These are phyloP conservation scores for Phalanger gymnotis DNA, from an alignment of 2,797 vertebrate genomes.

Conservation along the genomic window DNA sequence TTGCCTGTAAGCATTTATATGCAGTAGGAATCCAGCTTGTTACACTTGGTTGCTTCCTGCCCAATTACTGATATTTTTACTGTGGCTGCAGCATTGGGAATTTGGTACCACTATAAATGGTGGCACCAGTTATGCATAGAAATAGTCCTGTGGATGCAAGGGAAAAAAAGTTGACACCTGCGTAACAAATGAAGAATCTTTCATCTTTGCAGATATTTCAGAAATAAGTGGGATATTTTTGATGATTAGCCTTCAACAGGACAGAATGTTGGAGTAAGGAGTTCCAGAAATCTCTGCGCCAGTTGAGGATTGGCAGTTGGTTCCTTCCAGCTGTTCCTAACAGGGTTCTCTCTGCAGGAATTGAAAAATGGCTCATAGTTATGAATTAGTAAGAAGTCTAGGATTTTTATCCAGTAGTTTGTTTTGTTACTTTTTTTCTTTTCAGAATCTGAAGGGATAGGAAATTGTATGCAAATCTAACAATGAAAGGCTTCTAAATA, in stretches of 20 bases:
- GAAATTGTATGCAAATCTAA: neutral
- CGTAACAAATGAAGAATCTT: neutral
- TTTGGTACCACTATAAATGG: neutral
- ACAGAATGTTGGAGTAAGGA: constrained; percentile 13
- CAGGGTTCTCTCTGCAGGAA: constrained; percentile 49
- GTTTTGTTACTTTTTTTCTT: constrained; percentile 30
- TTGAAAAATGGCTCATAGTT: constrained; percentile 15
- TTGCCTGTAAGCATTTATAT: neutral
- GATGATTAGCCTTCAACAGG: neutral
- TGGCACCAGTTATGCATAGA: neutral
- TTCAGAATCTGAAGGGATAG: neutral
- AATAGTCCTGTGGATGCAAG: neutral
- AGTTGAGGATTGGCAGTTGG: constrained; percentile 65
- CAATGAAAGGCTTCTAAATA: neutral
- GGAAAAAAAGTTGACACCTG: neutral
- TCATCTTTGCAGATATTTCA: neutral
- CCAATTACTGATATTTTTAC: neutral
- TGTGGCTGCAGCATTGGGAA: constrained; percentile 8
- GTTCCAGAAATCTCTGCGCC: constrained; percentile 58
- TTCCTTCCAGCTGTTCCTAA: constrained; percentile 62
- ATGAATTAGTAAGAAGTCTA: constrained; percentile 15
- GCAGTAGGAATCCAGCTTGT: constrained; percentile 4
- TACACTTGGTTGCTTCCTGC: constrained; percentile 15
- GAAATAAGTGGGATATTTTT: neutral
- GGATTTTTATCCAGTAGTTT: constrained; percentile 12